A percentile compares a stretch with the other conserved stretches of the same genome.
Conservation (phyloP, 2,888 invertebrate genomes). For the Agrotis exclamationis region DNA sequence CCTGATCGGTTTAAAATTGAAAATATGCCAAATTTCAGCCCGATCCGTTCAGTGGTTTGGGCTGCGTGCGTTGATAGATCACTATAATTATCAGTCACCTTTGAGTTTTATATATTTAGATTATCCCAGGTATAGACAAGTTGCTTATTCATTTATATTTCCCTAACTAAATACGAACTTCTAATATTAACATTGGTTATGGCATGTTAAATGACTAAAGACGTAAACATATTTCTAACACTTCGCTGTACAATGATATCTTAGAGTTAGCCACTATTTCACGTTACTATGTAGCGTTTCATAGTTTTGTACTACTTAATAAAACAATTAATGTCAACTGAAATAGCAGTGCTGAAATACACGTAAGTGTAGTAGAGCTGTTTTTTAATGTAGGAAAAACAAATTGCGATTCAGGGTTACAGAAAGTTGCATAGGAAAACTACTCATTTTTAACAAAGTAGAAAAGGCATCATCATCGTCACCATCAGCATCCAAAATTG, state of each 20-base stretch:
- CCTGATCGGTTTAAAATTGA: too few species aligned
- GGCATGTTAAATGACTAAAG: slow-evolving; percentile 13
- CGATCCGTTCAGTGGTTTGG: too few species aligned
- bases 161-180: not conserved
- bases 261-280: slow-evolving; percentile 22
- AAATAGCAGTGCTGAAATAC: slow-evolving; percentile 24
- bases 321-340: slow-evolving; percentile 42
- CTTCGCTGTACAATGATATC: slow-evolving; percentile 44
- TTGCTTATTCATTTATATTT: not conserved
- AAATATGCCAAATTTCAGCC: too few species aligned
- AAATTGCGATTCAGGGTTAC: too few species aligned
- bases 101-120: too few species aligned
- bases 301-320: slow-evolving; percentile 36
- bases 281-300: slow-evolving; percentile 43
- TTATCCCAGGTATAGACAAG: not conserved
- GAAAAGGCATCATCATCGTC: too few species aligned
- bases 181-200: slow-evolving; percentile 10
- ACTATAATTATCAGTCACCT: too few species aligned
- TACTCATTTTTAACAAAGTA: too few species aligned
- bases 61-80: too few species aligned
- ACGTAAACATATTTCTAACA: slow-evolving; percentile 50
- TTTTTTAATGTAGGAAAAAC: not conserved
- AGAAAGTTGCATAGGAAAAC: not conserved
- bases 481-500: too few species aligned
- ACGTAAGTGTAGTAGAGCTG: not conserved